Conservation (phyloP, 2,888 invertebrate species). For the Cabera pusaria region DNA sequence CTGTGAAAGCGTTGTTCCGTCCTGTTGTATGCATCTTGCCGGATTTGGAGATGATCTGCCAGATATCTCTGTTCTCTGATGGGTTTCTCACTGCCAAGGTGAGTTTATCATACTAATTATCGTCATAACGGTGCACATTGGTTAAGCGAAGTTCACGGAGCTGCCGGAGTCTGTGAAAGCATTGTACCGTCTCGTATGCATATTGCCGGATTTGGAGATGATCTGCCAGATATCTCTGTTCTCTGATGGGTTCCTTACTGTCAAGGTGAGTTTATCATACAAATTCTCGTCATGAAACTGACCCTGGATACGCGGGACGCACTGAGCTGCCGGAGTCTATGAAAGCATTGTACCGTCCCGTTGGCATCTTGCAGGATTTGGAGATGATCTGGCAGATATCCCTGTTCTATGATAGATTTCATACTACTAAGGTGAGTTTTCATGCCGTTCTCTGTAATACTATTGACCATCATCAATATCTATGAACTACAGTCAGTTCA, state of each 20-base stretch:
- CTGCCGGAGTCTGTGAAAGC: constrained; percentile 96
- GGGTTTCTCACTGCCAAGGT: constrained; percentile 96
- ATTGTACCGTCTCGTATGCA: constrained; percentile 95
- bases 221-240: constrained; percentile 96
- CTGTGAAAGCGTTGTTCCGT: constrained; percentile 94
- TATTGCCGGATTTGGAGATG: constrained; percentile 94
- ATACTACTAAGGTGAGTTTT: constrained; percentile 95
- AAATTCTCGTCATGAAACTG: background rate
- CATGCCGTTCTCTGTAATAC: too few relatives aligned
- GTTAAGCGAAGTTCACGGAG: constrained; percentile 95
- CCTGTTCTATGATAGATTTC: constrained; percentile 95
- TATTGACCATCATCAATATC: too few relatives aligned
- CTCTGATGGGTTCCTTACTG: constrained; percentile 95
- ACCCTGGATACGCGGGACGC: constrained; percentile 96
- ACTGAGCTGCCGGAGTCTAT: constrained; percentile 96
- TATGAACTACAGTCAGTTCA: too few relatives aligned
- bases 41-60: constrained; percentile 95
- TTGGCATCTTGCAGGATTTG: constrained; percentile 95
- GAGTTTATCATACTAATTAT: constrained; percentile 3
- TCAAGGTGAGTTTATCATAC: constrained; percentile 84
- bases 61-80: constrained; percentile 95
- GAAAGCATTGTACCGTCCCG: constrained; percentile 95
- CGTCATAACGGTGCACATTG: constrained; percentile 94
- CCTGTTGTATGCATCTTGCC: constrained; percentile 97
- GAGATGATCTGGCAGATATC: constrained; percentile 97